A percentile compares a stretch with the other conserved stretches of the same genome.
phyloP scores from a whole-genome alignment of 2,888 invertebrate genomes.

The Serripes groenlandicus region DNA sequence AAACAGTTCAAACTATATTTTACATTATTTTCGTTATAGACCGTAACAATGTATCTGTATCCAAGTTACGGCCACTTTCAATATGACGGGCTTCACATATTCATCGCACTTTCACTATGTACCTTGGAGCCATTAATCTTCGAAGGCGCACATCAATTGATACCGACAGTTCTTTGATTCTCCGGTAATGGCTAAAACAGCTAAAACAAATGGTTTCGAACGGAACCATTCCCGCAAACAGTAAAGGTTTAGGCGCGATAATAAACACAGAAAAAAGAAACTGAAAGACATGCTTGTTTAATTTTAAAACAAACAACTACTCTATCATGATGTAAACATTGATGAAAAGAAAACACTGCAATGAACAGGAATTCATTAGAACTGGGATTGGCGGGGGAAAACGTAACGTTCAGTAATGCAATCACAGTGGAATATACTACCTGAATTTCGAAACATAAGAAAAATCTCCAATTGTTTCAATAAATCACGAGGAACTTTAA shows the following conservation, averaged over 20 bases:
- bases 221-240: conserved; percentile 16
- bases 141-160: conserved; percentile 3
- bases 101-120: neutral
- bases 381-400: too few species aligned
- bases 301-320: conserved; percentile 21
- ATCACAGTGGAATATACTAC: too few species aligned
- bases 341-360: conserved; percentile 13
- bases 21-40: too few species aligned
- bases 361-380: neutral
- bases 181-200: conserved; percentile 23
- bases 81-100: too few species aligned
- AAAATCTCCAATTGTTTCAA: too few species aligned
- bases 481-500: too few species aligned
- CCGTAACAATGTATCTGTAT: too few species aligned
- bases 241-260: conserved; percentile 6
- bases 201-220: conserved; percentile 18
- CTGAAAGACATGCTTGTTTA: conserved; percentile 9
- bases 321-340: conserved; percentile 9
- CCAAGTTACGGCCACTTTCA: too few species aligned
- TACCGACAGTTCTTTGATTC: conserved; percentile 13
- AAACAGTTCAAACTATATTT: too few species aligned
- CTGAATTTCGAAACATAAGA: too few species aligned
- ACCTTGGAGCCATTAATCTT: conserved; percentile 10
- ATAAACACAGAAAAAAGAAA: neutral
- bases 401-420: too few species aligned